phyloP scores from a whole-genome alignment of 92 coral and sea anemone species.

The Nematostella vectensis region DNA sequence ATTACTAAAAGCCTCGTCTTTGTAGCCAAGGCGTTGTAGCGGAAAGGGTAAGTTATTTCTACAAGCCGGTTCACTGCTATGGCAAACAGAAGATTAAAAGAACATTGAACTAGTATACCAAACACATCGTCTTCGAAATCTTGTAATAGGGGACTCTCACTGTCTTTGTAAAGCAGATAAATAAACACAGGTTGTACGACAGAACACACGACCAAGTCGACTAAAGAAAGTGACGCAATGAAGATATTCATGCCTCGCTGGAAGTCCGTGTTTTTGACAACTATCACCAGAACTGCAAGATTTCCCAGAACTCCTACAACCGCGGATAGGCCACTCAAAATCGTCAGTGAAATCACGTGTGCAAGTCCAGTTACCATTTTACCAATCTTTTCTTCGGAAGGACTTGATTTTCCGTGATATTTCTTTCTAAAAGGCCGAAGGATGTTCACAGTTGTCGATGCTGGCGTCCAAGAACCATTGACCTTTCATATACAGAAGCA shows the following conservation, averaged over 20 bases:
- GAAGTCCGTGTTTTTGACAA: slow-evolving; percentile 27
- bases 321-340: slow-evolving; percentile 23
- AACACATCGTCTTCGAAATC: slow-evolving; percentile 31
- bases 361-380: too few species aligned
- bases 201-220: slow-evolving; percentile 38
- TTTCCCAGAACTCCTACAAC: slow-evolving; percentile 28
- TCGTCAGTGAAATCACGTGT: slow-evolving; percentile 18
- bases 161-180: background rate
- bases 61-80: slow-evolving; percentile 39
- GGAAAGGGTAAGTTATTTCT: slow-evolving; percentile 35
- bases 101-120: slow-evolving; percentile 35
- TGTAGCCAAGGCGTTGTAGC: slow-evolving; percentile 35
- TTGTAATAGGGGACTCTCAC: slow-evolving; percentile 4
- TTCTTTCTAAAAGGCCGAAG: too few species aligned
- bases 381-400: too few species aligned
- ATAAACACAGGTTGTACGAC: slow-evolving; percentile 50
- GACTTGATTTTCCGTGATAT: too few species aligned
- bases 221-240: slow-evolving; percentile 36
- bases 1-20: slow-evolving; percentile 14
- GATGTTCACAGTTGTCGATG: too few species aligned
- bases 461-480: too few species aligned
- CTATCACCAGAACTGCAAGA: slow-evolving; percentile 21
- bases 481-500: too few species aligned
- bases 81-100: slow-evolving; percentile 32
- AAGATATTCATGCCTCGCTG: slow-evolving; percentile 46